phyloP scores from a whole-genome alignment of 1,140 invertebrate species.

The Triops cancriformis region DNA sequence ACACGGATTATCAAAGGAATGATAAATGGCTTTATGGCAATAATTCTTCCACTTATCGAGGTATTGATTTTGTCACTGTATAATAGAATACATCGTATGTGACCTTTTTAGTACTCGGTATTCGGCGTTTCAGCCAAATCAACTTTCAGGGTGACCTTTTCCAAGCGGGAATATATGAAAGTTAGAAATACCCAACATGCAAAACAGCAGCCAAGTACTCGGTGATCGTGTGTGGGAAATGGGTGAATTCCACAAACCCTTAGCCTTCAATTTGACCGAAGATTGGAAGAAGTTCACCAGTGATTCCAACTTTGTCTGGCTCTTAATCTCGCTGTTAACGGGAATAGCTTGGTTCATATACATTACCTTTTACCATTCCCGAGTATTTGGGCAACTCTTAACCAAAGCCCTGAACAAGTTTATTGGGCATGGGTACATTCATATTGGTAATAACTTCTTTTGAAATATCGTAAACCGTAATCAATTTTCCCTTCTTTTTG shows the following conservation, averaged over 20 bases:
- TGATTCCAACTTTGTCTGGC: conserved; percentile 70
- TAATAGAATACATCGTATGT: too few species aligned
- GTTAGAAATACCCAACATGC: background rate
- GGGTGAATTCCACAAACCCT: conserved; percentile 19
- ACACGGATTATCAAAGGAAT: too few species aligned
- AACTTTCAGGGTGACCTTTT: too few species aligned
- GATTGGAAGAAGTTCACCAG: conserved; percentile 54
- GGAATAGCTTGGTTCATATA: conserved; percentile 85
- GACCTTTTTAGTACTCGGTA: too few species aligned
- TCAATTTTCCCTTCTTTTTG: background rate
- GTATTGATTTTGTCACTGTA: too few species aligned
- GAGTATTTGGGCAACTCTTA: conserved; percentile 78
- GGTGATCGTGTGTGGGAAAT: conserved; percentile 18
- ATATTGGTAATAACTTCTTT: conserved; percentile 64
- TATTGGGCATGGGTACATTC: conserved; percentile 73
- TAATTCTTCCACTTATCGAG: too few species aligned
- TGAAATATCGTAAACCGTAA: background rate
- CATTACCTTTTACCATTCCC: conserved; percentile 90
- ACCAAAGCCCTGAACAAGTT: conserved; percentile 83
- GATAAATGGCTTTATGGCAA: too few species aligned
- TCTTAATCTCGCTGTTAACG: conserved; percentile 68
- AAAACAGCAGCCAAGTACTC: background rate
- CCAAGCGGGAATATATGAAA: background rate
- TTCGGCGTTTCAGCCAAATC: too few species aligned
- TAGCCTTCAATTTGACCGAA: conserved; percentile 35